Evolutionary conservation across 2,797 vertebrate genomes (phyloP).

Genomic region (Astyanax mexicanus): DNA sequence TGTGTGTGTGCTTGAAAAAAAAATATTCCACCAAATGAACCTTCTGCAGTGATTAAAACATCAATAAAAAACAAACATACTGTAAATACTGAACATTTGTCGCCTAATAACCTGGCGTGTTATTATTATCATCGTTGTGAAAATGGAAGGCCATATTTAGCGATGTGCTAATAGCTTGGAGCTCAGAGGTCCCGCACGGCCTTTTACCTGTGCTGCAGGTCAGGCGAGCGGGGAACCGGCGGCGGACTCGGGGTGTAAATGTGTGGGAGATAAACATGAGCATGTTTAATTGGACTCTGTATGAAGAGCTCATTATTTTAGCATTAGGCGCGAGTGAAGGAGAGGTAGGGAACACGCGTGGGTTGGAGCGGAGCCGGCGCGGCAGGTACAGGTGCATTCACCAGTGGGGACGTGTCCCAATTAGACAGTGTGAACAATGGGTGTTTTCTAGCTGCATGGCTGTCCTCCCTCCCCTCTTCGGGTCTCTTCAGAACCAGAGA

Average conservation of each 20-base stretch:
- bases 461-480: constrained; percentile 47
- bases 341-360: constrained; percentile 64
- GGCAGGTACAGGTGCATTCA: constrained; percentile 80
- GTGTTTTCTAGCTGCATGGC: constrained; percentile 67
- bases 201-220: constrained; percentile 58
- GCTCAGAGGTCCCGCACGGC: constrained; percentile 71
- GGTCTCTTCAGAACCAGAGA: not conserved
- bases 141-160: constrained; percentile 79
- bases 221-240: constrained; percentile 65
- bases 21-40: not conserved
- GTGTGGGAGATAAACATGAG: constrained; percentile 70
- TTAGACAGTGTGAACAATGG: constrained; percentile 80
- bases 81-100: no score
- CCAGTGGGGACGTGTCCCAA: constrained; percentile 78
- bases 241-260: constrained; percentile 70
- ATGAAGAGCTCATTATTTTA: constrained; percentile 76
- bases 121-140: constrained; percentile 69
- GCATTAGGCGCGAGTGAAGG: constrained; percentile 73
- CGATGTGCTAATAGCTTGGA: constrained; percentile 78
- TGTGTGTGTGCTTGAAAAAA: not conserved
- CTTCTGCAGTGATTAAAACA: constrained; percentile 37
- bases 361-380: constrained; percentile 72
- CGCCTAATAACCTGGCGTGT: no score
- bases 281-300: constrained; percentile 66
- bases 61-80: constrained; percentile 21